These are phyloP conservation scores for Mycetomoellerius zeteki DNA, from an alignment of 1,140 invertebrate genomes.

Conservation along the genomic window DNA sequence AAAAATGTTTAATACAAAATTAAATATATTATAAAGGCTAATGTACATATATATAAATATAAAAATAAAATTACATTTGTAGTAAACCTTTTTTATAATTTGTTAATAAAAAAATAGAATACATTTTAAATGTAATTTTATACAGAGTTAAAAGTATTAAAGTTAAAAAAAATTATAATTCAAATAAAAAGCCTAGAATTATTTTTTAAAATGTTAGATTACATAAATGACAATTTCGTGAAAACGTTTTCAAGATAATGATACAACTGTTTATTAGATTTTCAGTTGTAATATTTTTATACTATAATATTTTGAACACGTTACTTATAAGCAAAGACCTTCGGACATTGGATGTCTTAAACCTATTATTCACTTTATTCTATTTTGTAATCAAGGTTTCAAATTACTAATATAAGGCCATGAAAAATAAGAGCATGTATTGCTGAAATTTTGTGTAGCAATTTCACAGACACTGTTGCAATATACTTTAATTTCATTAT, in stretches of 20 bases:
- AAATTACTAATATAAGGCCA: neutral
- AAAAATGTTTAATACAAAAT: neutral
- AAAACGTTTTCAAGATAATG: neutral
- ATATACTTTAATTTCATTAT: neutral
- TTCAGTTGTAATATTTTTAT: neutral
- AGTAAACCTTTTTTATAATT: neutral
- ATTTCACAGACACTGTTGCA: conserved; percentile 8
- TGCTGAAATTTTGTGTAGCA: conserved; percentile 23
- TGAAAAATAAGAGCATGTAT: conserved; percentile 15
- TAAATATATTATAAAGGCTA: neutral
- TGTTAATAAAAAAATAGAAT: neutral
- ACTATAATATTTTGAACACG: neutral
- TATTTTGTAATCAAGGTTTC: conserved; percentile 37
- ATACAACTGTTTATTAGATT: neutral
- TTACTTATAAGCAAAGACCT: neutral
- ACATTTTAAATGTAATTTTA: neutral
- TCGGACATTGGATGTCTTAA: neutral
- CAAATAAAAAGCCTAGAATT: neutral
- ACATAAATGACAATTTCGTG: neutral
- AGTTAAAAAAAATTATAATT: neutral
- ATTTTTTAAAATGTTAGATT: neutral
- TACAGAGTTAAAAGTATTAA: neutral
- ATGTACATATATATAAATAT: neutral
- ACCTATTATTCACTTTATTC: conserved; percentile 3
- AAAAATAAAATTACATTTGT: neutral